Evolutionary conservation across 2,888 invertebrate species (phyloP).

Genomic region (Spisula subtruncata): DNA sequence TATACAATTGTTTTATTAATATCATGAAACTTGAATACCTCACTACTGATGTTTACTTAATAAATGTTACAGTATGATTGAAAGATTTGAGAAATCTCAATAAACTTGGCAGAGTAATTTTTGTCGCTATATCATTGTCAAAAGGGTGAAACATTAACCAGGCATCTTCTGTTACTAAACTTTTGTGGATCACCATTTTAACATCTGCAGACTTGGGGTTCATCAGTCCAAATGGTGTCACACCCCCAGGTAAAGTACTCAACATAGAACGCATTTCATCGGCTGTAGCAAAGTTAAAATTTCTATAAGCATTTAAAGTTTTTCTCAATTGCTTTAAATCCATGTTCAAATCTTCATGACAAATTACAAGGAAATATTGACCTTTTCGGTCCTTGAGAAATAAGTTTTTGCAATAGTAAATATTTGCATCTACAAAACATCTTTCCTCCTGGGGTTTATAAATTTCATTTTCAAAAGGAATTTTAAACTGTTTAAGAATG

Average conservation of each 20-base stretch:
- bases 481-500: conserved; percentile 56
- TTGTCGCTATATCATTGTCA: conserved; percentile 64
- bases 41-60: conserved; percentile 27
- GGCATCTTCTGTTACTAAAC: conserved; percentile 59
- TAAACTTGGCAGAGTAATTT: conserved; percentile 61
- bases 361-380: conserved; percentile 76
- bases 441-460: conserved; percentile 66
- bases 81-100: conserved; percentile 51
- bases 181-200: conserved; percentile 68
- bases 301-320: conserved; percentile 75
- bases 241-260: conserved; percentile 71
- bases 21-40: too few relatives aligned
- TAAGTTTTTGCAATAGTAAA: conserved; percentile 80
- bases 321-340: conserved; percentile 75
- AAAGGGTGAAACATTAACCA: conserved; percentile 77
- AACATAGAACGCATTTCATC: conserved; percentile 71
- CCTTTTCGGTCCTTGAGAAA: conserved; percentile 82
- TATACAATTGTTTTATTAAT: too few relatives aligned
- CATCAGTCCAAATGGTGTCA: conserved; percentile 78
- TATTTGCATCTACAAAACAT: conserved; percentile 49
- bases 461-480: conserved; percentile 65
- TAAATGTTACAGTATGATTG: conserved; percentile 50
- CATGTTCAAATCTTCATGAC: conserved; percentile 72
- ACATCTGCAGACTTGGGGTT: conserved; percentile 63
- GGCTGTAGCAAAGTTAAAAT: conserved; percentile 79